These are phyloP conservation scores for Amblyopsis hoosieri DNA, from an alignment of 2,797 vertebrate species.

Conservation along the genomic window DNA sequence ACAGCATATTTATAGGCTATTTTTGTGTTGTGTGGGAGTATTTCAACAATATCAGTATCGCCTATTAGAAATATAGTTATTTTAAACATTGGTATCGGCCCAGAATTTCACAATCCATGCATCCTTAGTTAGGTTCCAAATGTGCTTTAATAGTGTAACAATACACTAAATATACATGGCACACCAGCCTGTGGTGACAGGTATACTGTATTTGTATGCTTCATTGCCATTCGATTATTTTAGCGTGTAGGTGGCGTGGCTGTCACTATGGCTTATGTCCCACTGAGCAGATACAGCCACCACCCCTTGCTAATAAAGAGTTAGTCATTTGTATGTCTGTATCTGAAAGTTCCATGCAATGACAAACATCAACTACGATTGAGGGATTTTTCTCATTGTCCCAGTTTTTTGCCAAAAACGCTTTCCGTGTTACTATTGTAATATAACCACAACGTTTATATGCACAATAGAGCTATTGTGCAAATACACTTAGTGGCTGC, in stretches of 20 bases:
- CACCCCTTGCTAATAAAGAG: conserved; percentile 8
- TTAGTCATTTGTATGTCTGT: conserved; percentile 21
- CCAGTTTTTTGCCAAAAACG: too few species aligned
- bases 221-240: conserved; percentile 10
- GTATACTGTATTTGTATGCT: conserved; percentile 4
- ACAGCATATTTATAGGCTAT: too few species aligned
- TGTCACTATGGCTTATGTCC: conserved; percentile 16
- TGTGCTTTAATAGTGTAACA: background rate
- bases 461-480: background rate
- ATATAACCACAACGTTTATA: too few species aligned
- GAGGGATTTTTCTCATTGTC: too few species aligned
- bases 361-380: conserved; percentile 35
- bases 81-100: too few species aligned
- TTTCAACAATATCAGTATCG: too few species aligned
- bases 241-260: conserved; percentile 5
- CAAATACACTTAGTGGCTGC: conserved; percentile 4
- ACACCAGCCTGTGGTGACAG: conserved; percentile 1
- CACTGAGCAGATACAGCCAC: conserved; percentile 5
- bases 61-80: too few species aligned
- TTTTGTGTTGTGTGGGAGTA: too few species aligned
- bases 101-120: too few species aligned
- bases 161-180: background rate
- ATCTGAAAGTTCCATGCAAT: conserved; percentile 13
- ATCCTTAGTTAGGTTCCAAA: too few species aligned
- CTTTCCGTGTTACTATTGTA: too few species aligned